These are phyloP conservation scores for Anas acuta DNA, from an alignment of 2,797 vertebrate genomes.

Conservation along the genomic window DNA sequence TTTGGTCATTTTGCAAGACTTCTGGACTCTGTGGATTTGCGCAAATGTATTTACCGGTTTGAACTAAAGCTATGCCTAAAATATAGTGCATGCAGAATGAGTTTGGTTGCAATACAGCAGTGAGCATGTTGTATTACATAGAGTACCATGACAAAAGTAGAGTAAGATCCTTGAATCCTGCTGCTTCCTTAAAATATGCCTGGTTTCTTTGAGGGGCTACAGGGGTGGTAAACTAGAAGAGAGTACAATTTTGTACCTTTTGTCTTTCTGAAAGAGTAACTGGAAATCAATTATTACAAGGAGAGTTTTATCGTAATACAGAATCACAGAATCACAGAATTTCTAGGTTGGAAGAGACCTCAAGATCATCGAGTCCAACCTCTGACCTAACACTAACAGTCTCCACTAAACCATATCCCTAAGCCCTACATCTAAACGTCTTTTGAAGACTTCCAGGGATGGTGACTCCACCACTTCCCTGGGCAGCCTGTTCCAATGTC, in stretches of 20 bases:
- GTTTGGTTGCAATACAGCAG: neutral
- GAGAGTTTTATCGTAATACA: neutral
- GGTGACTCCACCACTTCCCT: too few species aligned
- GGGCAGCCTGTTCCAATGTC: too few species aligned
- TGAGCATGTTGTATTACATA: neutral
- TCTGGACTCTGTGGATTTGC: neutral
- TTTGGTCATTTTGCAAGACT: neutral
- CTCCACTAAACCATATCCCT: too few species aligned
- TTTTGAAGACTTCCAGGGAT: too few species aligned
- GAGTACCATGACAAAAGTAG: neutral
- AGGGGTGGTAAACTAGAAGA: neutral
- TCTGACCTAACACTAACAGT: too few species aligned
- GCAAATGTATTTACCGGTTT: neutral
- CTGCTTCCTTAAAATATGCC: neutral
- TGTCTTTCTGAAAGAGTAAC: neutral
- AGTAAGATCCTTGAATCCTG: neutral
- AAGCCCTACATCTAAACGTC: too few species aligned
- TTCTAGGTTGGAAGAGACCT: too few species aligned
- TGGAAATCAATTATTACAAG: neutral
- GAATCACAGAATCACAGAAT: too few species aligned
- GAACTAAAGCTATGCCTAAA: neutral
- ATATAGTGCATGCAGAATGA: neutral
- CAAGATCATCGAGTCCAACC: too few species aligned
- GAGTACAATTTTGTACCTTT: neutral
- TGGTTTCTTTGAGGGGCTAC: neutral